Evolutionary conservation across 2,888 invertebrate species (phyloP).

Genomic region (Pachymerium ferrugineum): DNA sequence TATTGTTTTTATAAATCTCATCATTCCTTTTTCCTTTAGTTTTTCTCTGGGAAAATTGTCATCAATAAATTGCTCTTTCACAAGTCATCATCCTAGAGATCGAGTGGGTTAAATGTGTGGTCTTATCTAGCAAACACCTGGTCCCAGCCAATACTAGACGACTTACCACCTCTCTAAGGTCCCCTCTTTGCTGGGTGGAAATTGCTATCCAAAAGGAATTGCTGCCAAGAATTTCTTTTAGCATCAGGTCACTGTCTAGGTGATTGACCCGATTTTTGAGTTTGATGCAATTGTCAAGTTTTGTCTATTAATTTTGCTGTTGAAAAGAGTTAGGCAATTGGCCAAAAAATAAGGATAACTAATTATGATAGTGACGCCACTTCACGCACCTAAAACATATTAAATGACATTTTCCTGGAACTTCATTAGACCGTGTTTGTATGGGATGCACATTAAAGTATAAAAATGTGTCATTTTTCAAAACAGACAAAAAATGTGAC

Average conservation of each 20-base stretch:
- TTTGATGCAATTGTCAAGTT: not conserved
- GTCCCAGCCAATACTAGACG: slow-evolving; percentile 8
- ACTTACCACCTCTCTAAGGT: no score
- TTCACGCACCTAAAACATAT: not conserved
- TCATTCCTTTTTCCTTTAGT: not conserved
- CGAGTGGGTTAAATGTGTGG: slow-evolving; percentile 13
- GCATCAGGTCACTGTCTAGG: slow-evolving; percentile 1
- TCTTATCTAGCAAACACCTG: slow-evolving; percentile 13
- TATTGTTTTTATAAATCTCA: not conserved
- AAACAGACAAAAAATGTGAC: not conserved
- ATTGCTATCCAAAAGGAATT: not conserved
- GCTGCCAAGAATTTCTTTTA: not conserved
- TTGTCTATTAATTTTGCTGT: not conserved
- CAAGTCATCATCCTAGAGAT: slow-evolving; percentile 3
- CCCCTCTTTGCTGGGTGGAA: not conserved
- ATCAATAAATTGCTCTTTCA: not conserved
- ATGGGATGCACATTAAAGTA: not conserved
- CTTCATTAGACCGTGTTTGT: not conserved
- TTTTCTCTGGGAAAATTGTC: not conserved
- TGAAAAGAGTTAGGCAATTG: not conserved
- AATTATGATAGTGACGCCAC: not conserved
- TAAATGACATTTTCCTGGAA: not conserved
- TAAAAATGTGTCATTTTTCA: not conserved
- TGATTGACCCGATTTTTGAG: not conserved
- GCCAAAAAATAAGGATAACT: not conserved